Conservation (phyloP, 2,113 vertebrate genomes). For the Numenius arquata region DNA sequence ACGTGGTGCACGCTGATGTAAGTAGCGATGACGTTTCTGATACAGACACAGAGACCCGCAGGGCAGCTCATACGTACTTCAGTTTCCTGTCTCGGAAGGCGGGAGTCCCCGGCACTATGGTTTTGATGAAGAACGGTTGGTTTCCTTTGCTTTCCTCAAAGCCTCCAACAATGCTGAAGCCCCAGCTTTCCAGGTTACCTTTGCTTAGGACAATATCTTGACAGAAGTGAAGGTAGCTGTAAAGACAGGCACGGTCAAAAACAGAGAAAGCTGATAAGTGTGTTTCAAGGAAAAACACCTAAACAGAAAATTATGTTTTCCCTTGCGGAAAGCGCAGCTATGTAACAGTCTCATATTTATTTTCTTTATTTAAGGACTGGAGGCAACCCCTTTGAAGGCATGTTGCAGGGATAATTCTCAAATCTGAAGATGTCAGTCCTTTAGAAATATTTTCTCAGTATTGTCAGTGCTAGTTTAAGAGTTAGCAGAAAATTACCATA, state of each 20-base stretch:
- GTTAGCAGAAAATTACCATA: not conserved
- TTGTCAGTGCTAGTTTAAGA: not conserved
- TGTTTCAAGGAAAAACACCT: not conserved
- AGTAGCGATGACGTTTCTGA: fast-evolving
- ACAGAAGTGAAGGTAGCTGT: slow-evolving; percentile 89
- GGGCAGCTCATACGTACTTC: slow-evolving; percentile 75
- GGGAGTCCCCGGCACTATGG: slow-evolving; percentile 90
- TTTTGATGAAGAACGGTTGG: slow-evolving; percentile 95
- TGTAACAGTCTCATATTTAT: not conserved
- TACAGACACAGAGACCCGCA: not conserved
- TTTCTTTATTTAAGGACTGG: not conserved
- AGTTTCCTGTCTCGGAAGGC: slow-evolving; percentile 88
- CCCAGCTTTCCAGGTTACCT: slow-evolving; percentile 90
- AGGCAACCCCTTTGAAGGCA: not conserved
- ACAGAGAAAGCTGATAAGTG: not conserved
- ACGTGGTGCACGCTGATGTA: fast-evolving
- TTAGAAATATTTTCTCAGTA: not conserved
- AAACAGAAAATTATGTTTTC: not conserved
- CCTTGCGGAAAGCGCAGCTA: not conserved
- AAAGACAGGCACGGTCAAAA: not conserved
- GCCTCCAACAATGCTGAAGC: slow-evolving; percentile 94
- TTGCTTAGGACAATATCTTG: slow-evolving; percentile 87
- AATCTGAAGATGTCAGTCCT: not conserved
- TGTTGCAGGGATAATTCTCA: not conserved
- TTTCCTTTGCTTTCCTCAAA: slow-evolving; percentile 88